Conservation (phyloP, 2,888 invertebrate genomes). For the Alsophila aescularia region DNA sequence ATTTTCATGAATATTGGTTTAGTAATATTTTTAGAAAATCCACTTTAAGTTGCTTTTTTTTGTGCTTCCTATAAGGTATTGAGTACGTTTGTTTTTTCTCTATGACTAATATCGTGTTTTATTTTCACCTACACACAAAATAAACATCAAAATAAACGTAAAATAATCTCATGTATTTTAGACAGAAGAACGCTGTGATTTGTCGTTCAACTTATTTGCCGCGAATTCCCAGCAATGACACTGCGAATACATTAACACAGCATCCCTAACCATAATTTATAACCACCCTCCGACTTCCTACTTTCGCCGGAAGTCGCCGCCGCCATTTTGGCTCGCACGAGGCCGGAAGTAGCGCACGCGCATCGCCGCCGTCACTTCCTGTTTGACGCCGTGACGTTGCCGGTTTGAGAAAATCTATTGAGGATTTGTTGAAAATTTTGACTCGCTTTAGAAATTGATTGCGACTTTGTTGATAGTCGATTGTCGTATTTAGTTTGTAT, state of each 20-base stretch:
- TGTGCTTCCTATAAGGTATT: no score
- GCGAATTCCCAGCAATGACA: slow-evolving; percentile 51
- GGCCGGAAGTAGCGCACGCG: slow-evolving; percentile 81
- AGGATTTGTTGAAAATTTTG: slow-evolving; percentile 45
- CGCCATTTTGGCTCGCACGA: slow-evolving; percentile 83
- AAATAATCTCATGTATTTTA: not conserved
- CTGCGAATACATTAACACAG: slow-evolving; percentile 65
- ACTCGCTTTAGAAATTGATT: slow-evolving; percentile 24
- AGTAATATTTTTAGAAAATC: no score
- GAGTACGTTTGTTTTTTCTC: no score
- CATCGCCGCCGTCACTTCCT: slow-evolving; percentile 75
- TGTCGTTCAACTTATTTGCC: slow-evolving; percentile 16
- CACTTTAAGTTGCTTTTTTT: no score
- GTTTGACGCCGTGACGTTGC: slow-evolving; percentile 60
- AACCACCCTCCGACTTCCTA: slow-evolving; percentile 69
- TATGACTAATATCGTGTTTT: no score
- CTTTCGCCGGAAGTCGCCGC: slow-evolving; percentile 69
- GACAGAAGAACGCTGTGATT: not conserved
- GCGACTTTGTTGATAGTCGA: slow-evolving; percentile 15
- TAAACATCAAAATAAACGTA: not conserved
- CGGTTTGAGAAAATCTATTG: slow-evolving; percentile 72
- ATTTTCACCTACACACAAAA: no score
- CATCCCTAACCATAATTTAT: slow-evolving; percentile 77
- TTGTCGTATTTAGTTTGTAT: slow-evolving; percentile 19
- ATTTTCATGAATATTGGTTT: no score